Conservation (phyloP, 2,797 vertebrate genomes). For the Centropyge bicolor region DNA sequence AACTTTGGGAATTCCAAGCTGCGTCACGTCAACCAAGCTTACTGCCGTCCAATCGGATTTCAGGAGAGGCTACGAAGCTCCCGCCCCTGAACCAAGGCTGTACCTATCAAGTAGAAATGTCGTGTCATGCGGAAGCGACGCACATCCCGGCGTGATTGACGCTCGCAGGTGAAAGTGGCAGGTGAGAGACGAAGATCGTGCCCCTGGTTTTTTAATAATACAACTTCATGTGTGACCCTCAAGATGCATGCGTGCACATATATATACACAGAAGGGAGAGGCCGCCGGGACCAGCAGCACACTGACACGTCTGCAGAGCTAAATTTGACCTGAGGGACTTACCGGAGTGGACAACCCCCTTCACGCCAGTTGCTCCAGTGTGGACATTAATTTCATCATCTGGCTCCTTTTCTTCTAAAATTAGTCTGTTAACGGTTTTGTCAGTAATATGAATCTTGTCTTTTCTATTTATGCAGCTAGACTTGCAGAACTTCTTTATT, state of each 20-base stretch:
- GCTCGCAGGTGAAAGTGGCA: slow-evolving; percentile 80
- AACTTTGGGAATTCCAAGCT: slow-evolving; percentile 85
- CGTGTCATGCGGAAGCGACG: slow-evolving; percentile 60
- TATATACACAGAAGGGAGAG: slow-evolving; percentile 69
- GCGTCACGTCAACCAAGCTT: slow-evolving; percentile 72
- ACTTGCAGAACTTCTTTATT: too few relatives aligned
- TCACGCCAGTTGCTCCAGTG: slow-evolving; percentile 57
- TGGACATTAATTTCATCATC: slow-evolving; percentile 69
- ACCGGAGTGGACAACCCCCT: slow-evolving; percentile 73
- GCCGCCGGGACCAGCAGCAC: slow-evolving; percentile 69
- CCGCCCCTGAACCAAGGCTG: slow-evolving; percentile 53
- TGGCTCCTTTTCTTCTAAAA: slow-evolving; percentile 46
- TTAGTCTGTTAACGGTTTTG: slow-evolving; percentile 40
- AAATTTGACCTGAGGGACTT: slow-evolving; percentile 84
- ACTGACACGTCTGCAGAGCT: slow-evolving; percentile 85
- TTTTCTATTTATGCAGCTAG: too few relatives aligned
- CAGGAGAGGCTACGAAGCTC: neutral
- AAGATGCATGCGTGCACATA: slow-evolving; percentile 37
- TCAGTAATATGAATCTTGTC: neutral
- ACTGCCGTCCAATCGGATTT: slow-evolving; percentile 75
- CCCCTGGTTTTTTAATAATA: slow-evolving; percentile 59
- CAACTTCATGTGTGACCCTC: slow-evolving; percentile 58
- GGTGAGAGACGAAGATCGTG: slow-evolving; percentile 58
- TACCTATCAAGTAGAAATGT: slow-evolving; percentile 74
- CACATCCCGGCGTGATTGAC: slow-evolving; percentile 77